These are phyloP conservation scores for Acronicta alni DNA, from an alignment of 2,888 invertebrate genomes.

Conservation along the genomic window DNA sequence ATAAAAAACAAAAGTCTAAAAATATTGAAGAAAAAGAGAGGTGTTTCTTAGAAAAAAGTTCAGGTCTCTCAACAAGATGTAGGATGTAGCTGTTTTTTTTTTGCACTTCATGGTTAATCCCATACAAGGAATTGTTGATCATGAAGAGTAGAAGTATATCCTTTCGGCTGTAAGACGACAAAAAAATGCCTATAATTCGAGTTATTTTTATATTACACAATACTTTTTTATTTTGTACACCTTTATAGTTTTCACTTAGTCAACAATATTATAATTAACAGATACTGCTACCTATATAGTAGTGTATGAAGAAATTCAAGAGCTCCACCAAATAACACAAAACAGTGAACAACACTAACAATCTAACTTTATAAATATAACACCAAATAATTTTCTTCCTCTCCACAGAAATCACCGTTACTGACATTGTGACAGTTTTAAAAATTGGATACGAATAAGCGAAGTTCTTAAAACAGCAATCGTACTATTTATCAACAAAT, in stretches of 20 bases:
- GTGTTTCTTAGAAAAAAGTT: too few relatives aligned
- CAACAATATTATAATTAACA: constrained; percentile 2
- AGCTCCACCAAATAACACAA: constrained; percentile 69
- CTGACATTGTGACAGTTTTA: constrained; percentile 46
- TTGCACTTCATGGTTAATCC: too few relatives aligned
- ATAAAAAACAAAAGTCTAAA: too few relatives aligned
- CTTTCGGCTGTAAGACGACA: too few relatives aligned
- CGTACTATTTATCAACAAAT: constrained; percentile 22
- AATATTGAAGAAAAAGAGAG: too few relatives aligned
- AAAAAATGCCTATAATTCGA: too few relatives aligned
- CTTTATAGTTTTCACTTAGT: background rate
- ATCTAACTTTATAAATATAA: constrained; percentile 43
- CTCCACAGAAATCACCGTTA: constrained; percentile 12
- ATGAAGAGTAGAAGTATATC: too few relatives aligned
- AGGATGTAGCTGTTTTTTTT: too few relatives aligned
- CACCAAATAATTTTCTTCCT: constrained; percentile 30
- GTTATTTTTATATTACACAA: too few relatives aligned
- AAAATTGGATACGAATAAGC: constrained; percentile 24
- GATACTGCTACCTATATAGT: constrained; percentile 62
- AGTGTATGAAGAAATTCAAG: constrained; percentile 71
- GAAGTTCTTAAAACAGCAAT: constrained; percentile 4
- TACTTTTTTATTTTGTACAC: too few relatives aligned
- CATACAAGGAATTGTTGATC: too few relatives aligned
- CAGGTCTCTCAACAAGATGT: too few relatives aligned
- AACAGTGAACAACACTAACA: constrained; percentile 60